Conservation (phyloP, 2,888 invertebrate genomes). For the Leistus spinibarbis region DNA sequence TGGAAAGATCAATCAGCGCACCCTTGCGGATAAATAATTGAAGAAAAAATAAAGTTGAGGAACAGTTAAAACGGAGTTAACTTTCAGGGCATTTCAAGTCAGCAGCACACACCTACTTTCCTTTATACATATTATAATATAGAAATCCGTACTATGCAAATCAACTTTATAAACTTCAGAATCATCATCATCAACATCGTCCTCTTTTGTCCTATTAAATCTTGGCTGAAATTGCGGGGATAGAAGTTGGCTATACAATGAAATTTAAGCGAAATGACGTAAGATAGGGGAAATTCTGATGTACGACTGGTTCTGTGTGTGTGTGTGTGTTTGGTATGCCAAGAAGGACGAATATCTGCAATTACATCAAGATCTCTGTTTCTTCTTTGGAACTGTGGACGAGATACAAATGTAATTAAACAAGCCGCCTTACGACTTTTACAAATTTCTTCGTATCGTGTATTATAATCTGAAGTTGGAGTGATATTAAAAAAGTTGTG, state of each 20-base stretch:
- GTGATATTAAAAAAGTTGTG: neutral
- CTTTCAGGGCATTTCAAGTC: neutral
- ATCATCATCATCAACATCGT: neutral
- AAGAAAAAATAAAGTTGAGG: neutral
- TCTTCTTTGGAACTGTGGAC: neutral
- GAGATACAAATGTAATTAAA: neutral
- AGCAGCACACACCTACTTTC: neutral
- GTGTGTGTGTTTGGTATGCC: too few species aligned
- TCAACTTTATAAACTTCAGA: constrained; percentile 5
- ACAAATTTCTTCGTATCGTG: neutral
- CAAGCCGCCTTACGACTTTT: neutral
- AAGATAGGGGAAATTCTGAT: neutral
- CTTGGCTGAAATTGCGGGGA: neutral
- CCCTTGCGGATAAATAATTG: neutral
- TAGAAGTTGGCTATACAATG: neutral
- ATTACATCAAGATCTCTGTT: neutral
- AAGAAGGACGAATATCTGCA: neutral
- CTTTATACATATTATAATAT: neutral
- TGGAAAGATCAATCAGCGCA: too few species aligned
- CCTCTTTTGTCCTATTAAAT: neutral
- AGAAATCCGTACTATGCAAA: constrained; percentile 7
- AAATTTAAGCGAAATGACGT: neutral
- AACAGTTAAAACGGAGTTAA: constrained; percentile 1
- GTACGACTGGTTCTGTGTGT: neutral
- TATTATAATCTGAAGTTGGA: neutral